A percentile compares a stretch with the other conserved stretches of the same genome.
These are phyloP conservation scores for Zonotrichia leucophrys DNA, from an alignment of 2,113 vertebrate species.

Conservation along the genomic window DNA sequence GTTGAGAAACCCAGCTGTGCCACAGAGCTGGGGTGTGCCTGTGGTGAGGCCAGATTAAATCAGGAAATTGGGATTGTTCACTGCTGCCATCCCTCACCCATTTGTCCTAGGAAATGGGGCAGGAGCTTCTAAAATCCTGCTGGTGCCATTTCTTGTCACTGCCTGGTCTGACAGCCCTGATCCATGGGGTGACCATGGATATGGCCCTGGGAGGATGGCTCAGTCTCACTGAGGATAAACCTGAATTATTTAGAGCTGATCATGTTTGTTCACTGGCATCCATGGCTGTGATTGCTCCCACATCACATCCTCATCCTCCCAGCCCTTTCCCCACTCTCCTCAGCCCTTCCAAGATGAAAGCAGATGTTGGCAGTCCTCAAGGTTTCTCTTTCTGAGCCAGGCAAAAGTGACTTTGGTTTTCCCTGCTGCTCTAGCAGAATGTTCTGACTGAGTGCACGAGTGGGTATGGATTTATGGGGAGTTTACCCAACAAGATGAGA, in stretches of 20 bases:
- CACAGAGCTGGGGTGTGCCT: neutral
- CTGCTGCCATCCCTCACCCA: neutral
- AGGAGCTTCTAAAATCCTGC: neutral
- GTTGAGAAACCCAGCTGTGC: neutral
- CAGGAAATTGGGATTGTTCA: rapidly evolving
- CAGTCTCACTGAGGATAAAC: neutral
- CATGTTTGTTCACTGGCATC: rapidly evolving
- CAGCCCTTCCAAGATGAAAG: neutral
- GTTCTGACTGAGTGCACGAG: neutral
- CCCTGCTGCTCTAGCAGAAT: neutral
- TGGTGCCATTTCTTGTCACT: neutral
- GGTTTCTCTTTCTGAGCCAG: neutral
- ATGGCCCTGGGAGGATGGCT: neutral
- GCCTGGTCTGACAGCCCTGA: neutral
- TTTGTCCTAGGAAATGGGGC: neutral
- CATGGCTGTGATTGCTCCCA: neutral
- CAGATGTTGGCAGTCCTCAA: neutral
- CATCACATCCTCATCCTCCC: neutral
- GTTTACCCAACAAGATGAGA: neutral
- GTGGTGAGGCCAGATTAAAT: neutral
- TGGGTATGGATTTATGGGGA: neutral
- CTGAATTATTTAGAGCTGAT: neutral
- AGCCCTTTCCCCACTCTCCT: neutral
- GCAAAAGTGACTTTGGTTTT: conserved; percentile 27
- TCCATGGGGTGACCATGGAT: rapidly evolving